A percentile compares a stretch with the other conserved stretches of the same genome.
Evolutionary conservation across 1,140 invertebrate species (phyloP).

Genomic region (Heliconius hewitsoni): DNA sequence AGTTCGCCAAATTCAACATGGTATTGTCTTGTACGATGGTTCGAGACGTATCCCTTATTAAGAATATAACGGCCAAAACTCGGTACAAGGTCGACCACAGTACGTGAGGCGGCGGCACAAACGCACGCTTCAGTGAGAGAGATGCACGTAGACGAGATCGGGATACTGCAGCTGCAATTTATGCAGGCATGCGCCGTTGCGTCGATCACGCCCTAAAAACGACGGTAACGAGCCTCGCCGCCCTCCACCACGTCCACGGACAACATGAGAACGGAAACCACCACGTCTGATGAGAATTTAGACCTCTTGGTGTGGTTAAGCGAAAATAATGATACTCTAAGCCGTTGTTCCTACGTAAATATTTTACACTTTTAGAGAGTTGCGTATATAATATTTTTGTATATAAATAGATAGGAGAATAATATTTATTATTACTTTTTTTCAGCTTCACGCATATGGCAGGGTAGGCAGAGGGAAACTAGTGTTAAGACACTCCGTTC

Average conservation of each 20-base stretch:
- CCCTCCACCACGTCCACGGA: slow-evolving; percentile 44
- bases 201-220: slow-evolving; percentile 77
- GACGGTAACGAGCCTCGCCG: slow-evolving; percentile 65
- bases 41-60: slow-evolving; percentile 34
- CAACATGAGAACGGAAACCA: slow-evolving; percentile 68
- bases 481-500: too few species aligned
- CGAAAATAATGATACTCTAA: neutral
- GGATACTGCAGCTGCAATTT: slow-evolving; percentile 66
- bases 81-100: slow-evolving; percentile 58
- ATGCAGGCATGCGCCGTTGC: slow-evolving; percentile 76
- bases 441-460: too few species aligned
- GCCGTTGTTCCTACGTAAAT: neutral
- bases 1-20: slow-evolving; percentile 63
- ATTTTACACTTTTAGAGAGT: neutral
- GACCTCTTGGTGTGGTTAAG: slow-evolving; percentile 24
- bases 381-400: too few species aligned
- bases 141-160: slow-evolving; percentile 55
- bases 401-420: too few species aligned
- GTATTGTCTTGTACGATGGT: slow-evolving; percentile 59
- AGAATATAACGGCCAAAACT: slow-evolving; percentile 50
- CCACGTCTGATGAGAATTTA: slow-evolving; percentile 50
- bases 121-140: slow-evolving; percentile 43
- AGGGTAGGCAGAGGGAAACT: too few species aligned
- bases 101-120: slow-evolving; percentile 45
- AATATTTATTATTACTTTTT: too few species aligned